These are phyloP conservation scores for Nyctalus aviator DNA, from an alignment of 2,797 vertebrate species.

Conservation along the genomic window DNA sequence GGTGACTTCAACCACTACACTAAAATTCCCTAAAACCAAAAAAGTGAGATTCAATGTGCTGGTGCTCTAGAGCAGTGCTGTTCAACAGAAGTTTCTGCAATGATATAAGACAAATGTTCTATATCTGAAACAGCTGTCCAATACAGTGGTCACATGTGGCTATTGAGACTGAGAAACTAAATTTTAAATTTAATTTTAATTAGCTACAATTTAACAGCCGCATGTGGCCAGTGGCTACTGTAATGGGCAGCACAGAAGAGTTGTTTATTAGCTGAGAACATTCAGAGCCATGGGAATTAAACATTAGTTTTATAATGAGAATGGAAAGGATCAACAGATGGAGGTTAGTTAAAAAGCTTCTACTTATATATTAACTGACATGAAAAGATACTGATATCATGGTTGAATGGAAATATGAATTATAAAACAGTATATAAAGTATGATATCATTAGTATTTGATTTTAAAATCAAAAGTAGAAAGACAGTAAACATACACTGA, in stretches of 20 bases:
- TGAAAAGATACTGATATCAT: neutral
- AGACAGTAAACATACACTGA: neutral
- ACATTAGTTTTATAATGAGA: neutral
- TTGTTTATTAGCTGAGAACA: neutral
- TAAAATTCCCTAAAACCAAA: neutral
- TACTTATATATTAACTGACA: neutral
- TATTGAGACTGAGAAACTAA: neutral
- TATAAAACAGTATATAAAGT: neutral
- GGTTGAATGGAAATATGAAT: constrained; percentile 1
- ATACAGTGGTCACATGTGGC: neutral
- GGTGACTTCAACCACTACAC: neutral
- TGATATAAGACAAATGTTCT: neutral
- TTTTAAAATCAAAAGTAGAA: neutral
- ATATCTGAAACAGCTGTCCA: neutral
- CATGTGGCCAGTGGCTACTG: too few species aligned
- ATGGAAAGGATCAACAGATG: neutral
- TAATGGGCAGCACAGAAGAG: neutral
- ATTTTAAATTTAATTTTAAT: neutral
- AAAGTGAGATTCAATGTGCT: neutral
- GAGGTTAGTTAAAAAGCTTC: neutral
- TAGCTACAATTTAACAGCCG: constrained; percentile 14
- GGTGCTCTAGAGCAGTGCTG: neutral
- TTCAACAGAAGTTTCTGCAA: neutral
- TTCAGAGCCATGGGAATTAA: neutral
- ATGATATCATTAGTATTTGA: neutral